Conservation (phyloP, 37 sponge, comb jelly and placozoan species). For the Diacarnus erythraeanus region DNA sequence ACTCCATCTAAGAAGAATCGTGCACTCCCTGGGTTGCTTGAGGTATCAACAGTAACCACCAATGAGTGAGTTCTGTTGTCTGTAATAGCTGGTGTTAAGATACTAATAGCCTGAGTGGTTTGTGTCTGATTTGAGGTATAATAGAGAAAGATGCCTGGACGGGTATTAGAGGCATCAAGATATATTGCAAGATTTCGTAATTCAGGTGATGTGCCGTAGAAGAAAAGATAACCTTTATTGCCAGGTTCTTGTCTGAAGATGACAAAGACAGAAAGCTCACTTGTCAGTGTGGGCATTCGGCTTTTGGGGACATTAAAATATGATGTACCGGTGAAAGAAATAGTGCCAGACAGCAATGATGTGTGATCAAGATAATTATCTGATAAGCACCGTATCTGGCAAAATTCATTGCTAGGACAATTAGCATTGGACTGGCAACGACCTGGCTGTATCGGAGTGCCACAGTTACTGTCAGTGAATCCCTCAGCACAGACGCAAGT, state of each 20-base stretch:
- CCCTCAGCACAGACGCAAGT: slow-evolving; percentile 40
- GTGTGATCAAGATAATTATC: slow-evolving; percentile 48
- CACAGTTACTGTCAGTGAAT: slow-evolving; percentile 49
- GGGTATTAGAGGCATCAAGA: slow-evolving; percentile 16
- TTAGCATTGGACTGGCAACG: slow-evolving; percentile 22
- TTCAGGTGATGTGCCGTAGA: slow-evolving; percentile 49
- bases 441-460: background rate
- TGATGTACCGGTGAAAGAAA: slow-evolving; percentile 34
- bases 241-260: slow-evolving; percentile 55
- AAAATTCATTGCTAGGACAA: slow-evolving; percentile 33
- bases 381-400: slow-evolving; percentile 36
- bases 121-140: slow-evolving; percentile 29
- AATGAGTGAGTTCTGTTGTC: slow-evolving; percentile 20
- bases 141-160: slow-evolving; percentile 23
- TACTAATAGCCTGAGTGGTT: background rate
- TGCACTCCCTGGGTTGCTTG: background rate
- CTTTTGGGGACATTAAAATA: slow-evolving; percentile 37
- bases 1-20: slow-evolving; percentile 51
- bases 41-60: background rate
- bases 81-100: background rate
- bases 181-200: slow-evolving; percentile 55
- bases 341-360: slow-evolving; percentile 34
- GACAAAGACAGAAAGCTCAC: slow-evolving; percentile 41
- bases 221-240: slow-evolving; percentile 65
- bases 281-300: slow-evolving; percentile 38